A percentile compares a stretch with the other conserved stretches of the same genome.
Evolutionary conservation across 2,888 invertebrate genomes (phyloP).

Genomic region (Drosophila multiciliata): DNA sequence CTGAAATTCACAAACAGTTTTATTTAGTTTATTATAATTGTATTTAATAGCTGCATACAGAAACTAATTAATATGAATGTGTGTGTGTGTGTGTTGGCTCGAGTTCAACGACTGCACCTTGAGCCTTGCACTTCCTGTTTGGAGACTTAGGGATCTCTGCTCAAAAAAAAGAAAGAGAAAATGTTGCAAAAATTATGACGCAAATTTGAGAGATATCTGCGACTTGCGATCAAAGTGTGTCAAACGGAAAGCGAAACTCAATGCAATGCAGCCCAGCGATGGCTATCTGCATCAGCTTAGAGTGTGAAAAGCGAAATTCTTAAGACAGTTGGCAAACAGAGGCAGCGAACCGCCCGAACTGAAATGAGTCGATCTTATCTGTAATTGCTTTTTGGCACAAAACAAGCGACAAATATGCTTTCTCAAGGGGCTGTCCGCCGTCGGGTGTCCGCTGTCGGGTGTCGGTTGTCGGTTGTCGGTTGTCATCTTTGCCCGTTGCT

Average conservation of each 20-base stretch:
- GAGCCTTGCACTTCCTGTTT: constrained; percentile 76
- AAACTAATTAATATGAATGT: constrained; percentile 66
- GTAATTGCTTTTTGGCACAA: constrained; percentile 77
- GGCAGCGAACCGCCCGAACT: constrained; percentile 22
- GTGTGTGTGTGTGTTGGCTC: constrained; percentile 30
- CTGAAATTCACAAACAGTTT: constrained; percentile 37
- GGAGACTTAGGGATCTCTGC: constrained; percentile 61
- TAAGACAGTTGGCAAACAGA: constrained; percentile 66
- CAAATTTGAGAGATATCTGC: constrained; percentile 54
- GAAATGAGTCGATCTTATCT: constrained; percentile 83
- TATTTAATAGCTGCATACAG: constrained; percentile 46
- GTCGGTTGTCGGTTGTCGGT: not conserved
- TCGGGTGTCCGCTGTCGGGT: constrained; percentile 3
- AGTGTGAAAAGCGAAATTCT: constrained; percentile 76
- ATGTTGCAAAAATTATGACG: constrained; percentile 21
- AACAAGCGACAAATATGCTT: constrained; percentile 52
- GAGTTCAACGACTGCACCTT: constrained; percentile 73
- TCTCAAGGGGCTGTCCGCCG: constrained; percentile 34
- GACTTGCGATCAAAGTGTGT: constrained; percentile 68
- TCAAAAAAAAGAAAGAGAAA: not conserved
- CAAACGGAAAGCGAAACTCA: constrained; percentile 77
- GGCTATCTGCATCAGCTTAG: constrained; percentile 50
- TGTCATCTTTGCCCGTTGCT: constrained; percentile 35
- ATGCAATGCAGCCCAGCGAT: constrained; percentile 46
- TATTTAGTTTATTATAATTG: constrained; percentile 60